These are phyloP conservation scores for Periophthalmus magnuspinnatus DNA, from an alignment of 2,797 vertebrate species.

Conservation along the genomic window DNA sequence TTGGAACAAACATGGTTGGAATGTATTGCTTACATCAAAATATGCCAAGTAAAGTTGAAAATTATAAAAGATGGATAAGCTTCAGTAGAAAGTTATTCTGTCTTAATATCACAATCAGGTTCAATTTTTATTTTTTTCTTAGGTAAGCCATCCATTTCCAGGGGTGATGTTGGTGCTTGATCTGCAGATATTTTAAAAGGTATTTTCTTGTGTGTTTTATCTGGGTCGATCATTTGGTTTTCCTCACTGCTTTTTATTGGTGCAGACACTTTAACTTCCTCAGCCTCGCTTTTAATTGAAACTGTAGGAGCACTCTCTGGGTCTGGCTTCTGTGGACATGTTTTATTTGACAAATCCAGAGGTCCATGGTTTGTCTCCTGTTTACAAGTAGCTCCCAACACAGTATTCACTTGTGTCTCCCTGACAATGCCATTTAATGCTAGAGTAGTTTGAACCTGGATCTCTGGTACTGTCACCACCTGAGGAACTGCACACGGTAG, in stretches of 20 bases:
- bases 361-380: conserved; percentile 30
- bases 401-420: neutral
- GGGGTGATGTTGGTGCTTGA: neutral
- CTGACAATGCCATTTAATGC: neutral
- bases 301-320: neutral
- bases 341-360: conserved; percentile 66
- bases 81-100: neutral
- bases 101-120: conserved; percentile 10
- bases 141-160: neutral
- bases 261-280: conserved; percentile 30
- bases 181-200: conserved; percentile 8
- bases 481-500: conserved; percentile 20
- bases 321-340: neutral
- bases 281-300: conserved; percentile 49
- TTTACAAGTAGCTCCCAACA: conserved; percentile 14
- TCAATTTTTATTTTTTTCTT: conserved; percentile 38
- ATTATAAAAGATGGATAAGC: neutral
- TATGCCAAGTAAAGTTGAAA: conserved; percentile 2
- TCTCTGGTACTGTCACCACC: conserved; percentile 7
- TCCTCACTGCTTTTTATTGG: neutral
- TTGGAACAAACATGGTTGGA: conserved; percentile 23
- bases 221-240: neutral
- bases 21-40: conserved; percentile 23
- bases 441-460: conserved; percentile 11
- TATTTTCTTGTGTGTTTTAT: neutral